phyloP scores from a whole-genome alignment of 2,113 vertebrate genomes.

The Pseudolaguvia tuberculata region DNA sequence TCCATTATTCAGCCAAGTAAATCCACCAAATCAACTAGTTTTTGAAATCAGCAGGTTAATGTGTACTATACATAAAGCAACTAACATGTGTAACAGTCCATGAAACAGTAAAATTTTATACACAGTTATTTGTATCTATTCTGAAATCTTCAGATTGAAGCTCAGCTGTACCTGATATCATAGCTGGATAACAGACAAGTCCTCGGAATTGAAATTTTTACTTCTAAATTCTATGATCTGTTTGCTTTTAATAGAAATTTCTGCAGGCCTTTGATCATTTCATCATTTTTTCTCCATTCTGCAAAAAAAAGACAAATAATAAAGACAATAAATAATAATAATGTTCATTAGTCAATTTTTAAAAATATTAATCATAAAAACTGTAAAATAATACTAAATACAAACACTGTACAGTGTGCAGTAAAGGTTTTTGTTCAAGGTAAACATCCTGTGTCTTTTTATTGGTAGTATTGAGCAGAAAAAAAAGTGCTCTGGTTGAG shows the following conservation, averaged over 20 bases:
- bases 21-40: neutral
- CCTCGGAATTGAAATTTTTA: neutral
- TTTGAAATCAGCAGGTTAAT: neutral
- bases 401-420: no score
- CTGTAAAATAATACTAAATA: no score
- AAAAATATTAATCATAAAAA: no score
- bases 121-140: neutral
- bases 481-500: no score
- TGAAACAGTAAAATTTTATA: neutral
- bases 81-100: conserved; percentile 27
- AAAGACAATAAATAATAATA: neutral
- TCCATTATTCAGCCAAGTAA: neutral
- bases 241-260: neutral
- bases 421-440: no score
- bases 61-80: neutral
- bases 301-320: conserved; percentile 20
- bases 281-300: conserved; percentile 63
- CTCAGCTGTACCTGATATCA: neutral
- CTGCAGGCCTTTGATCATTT: conserved; percentile 27
- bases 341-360: no score
- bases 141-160: neutral
- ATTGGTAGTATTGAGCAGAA: no score
- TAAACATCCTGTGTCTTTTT: no score
- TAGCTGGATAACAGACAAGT: neutral
- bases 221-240: neutral